A percentile compares a stretch with the other conserved stretches of the same genome.
These are phyloP conservation scores for Pogonognathellus flavescens DNA, from an alignment of 1,140 invertebrate genomes.

Conservation along the genomic window DNA sequence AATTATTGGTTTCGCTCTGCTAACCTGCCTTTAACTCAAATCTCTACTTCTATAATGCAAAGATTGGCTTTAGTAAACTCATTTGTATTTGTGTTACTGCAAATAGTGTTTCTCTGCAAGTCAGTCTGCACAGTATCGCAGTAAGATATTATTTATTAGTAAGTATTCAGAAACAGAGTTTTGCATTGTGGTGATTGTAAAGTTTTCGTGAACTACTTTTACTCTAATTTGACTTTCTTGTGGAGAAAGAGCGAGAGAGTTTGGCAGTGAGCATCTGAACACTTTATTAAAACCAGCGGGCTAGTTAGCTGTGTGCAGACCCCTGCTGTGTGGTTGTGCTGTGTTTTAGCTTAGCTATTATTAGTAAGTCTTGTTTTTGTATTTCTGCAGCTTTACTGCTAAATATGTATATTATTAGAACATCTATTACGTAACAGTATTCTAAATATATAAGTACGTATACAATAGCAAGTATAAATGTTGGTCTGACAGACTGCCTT, in stretches of 20 bases:
- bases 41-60: no score
- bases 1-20: constrained; percentile 32
- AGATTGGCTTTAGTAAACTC: no score
- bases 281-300: constrained; percentile 35
- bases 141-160: no score
- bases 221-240: constrained; percentile 30
- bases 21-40: constrained; percentile 13
- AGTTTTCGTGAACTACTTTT: constrained; percentile 21
- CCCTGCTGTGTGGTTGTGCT: constrained; percentile 25
- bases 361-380: constrained; percentile 10
- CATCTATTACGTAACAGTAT: background rate
- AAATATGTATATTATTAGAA: background rate
- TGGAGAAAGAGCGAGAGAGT: background rate
- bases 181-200: background rate
- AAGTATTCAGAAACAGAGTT: background rate
- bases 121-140: no score
- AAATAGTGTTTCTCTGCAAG: no score
- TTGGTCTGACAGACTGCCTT: background rate
- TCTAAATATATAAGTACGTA: background rate
- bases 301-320: constrained; percentile 12
- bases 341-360: background rate
- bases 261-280: background rate
- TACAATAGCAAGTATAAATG: no score
- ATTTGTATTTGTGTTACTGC: no score
- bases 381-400: background rate